Percentiles rank a stretch among this genome's conserved stretches.
These are phyloP conservation scores for Festucalex cinctus DNA, from an alignment of 2,113 vertebrate genomes.

Conservation along the genomic window DNA sequence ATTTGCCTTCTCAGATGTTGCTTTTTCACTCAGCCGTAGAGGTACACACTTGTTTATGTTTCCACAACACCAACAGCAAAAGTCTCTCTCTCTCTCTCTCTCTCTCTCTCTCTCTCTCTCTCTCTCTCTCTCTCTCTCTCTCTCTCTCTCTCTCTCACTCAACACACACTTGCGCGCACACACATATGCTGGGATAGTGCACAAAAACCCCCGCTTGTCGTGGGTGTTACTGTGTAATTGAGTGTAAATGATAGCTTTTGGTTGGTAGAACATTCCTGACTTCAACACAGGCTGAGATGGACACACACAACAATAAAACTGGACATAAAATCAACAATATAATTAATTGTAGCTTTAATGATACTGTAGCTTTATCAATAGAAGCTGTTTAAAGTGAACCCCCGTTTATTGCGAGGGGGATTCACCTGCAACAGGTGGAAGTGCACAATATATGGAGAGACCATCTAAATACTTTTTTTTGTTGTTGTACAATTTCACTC, in stretches of 20 bases:
- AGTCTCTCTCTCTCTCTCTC: constrained; percentile 23
- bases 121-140: constrained; percentile 26
- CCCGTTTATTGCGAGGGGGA: no score
- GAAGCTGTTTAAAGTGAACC: no score
- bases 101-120: constrained; percentile 14
- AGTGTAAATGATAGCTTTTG: constrained; percentile 24
- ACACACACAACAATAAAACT: background rate
- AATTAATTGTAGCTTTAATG: background rate
- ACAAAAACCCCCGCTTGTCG: constrained; percentile 34
- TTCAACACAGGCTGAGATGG: background rate
- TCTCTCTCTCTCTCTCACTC: constrained; percentile 14
- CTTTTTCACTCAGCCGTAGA: constrained; percentile 62
- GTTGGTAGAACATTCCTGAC: constrained; percentile 6
- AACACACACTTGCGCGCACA: constrained; percentile 12
- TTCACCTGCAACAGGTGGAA: no score
- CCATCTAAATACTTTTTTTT: no score
- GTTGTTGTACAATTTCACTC: no score
- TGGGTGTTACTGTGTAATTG: constrained; percentile 23
- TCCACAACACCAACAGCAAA: constrained; percentile 58
- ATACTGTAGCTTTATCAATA: no score
- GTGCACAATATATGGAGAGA: no score
- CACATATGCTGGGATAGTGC: constrained; percentile 3
- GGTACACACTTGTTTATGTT: constrained; percentile 65
- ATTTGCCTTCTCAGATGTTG: constrained; percentile 54
- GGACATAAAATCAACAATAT: background rate